phyloP scores from a whole-genome alignment of 2,797 vertebrate genomes.

The Molossus alvarezi region DNA sequence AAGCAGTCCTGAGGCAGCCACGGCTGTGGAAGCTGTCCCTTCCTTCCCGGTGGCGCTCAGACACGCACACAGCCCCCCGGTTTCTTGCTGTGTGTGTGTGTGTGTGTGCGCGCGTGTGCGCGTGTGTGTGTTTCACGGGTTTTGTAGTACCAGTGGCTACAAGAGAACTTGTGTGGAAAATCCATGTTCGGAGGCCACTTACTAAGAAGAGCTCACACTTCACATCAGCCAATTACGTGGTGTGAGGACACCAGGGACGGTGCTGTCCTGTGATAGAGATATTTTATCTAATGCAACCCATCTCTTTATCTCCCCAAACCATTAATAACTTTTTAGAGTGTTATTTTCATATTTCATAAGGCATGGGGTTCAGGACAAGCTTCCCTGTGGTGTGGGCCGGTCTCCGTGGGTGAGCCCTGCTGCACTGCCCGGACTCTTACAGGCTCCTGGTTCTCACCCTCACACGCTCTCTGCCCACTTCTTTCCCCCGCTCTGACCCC shows the following conservation, averaged over 20 bases:
- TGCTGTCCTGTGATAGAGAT: not conserved
- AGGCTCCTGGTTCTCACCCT: not conserved
- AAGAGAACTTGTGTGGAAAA: slow-evolving; percentile 43
- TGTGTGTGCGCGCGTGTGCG: not conserved
- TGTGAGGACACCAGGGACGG: not conserved
- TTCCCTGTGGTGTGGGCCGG: not conserved
- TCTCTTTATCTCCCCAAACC: not conserved
- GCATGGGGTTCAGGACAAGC: not conserved
- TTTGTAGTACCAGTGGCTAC: not conserved
- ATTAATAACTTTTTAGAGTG: not conserved
- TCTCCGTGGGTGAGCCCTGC: not conserved
- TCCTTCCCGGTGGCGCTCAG: not conserved
- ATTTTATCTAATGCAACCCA: not conserved
- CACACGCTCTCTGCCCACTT: not conserved
- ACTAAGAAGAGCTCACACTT: slow-evolving; percentile 1
- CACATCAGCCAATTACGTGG: not conserved
- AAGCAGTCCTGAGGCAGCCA: not conserved
- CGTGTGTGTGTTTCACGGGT: not conserved
- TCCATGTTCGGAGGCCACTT: not conserved
- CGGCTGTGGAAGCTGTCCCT: not conserved
- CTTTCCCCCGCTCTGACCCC: not conserved
- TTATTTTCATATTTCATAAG: slow-evolving; percentile 32
- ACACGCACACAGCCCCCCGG: not conserved
- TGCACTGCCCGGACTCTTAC: not conserved
- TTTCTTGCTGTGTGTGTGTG: not conserved